Evolutionary conservation across 2,797 vertebrate species (phyloP), one percentile per base, ranked within the genome.

Genomic region (Mycteria americana): DNA sequence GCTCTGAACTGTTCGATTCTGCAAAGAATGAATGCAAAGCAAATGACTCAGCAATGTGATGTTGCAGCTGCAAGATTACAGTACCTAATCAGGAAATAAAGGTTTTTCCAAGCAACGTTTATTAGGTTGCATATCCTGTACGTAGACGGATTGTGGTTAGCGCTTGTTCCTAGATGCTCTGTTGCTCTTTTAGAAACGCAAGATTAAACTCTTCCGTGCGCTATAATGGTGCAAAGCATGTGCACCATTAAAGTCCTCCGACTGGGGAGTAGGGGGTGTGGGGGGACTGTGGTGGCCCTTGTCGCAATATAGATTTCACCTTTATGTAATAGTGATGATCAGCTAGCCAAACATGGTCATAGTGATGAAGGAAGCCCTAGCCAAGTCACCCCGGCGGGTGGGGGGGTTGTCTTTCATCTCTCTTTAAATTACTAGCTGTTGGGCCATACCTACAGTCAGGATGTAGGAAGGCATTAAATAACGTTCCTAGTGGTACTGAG

Each of bases 21-120:
- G 60, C 31, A 57, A 53, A 80, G 68, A 72, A 69, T 30, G 80
- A 95, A 67, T 56, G 60, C 56, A 54, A 74, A 91, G 39, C 39
- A 46, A 83, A 17, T 79, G 67, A 92, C 25, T 94, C 39, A 31
- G 62, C 62, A 67, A 14, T 43, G 64, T 88, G 65, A 37, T 59
- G 18, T 13, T 45, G 70, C 72, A 68, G 84, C 85, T 95, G 87
- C 68, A 83, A 57, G 48, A 75, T 60, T 62, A 83, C 18, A n/a
- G 64, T 60, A 50, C 8, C 18, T 88, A 70, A 65, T 57, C 78
- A 81, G 92, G 94, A 97, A 92, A 83, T 80, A 62, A 78, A 85
- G 39, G 76, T 93, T 97, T 94, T 79, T 96, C 64, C 0, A 2
- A 83, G 60, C 60, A 74, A 8, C 6, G 0, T 68, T 67, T 96